Evolutionary conservation across 2,797 vertebrate species (phyloP), one percentile per base, ranked within the genome.

Genomic region (Hapalemur alaotrensis): DNA sequence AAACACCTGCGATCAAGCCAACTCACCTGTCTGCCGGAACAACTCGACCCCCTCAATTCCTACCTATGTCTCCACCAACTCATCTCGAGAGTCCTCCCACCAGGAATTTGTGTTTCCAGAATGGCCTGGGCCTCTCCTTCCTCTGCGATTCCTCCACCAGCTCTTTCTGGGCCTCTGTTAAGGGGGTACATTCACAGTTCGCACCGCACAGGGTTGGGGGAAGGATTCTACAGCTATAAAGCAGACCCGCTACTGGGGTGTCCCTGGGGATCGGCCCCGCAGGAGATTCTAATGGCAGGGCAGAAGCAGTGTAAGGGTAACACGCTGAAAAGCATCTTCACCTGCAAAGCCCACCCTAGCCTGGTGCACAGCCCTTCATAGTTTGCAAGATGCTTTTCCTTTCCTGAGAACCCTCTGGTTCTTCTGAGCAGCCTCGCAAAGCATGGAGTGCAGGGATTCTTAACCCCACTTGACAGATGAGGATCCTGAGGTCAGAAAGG

Each of bases 321-420:
- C 28, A 12, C 25, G 35, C 61, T 20, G 28, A 73, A 22, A 61
- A 67, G 41, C 38, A 23, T 38, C 63, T 30, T 50, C 28, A 8
- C 15, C 3, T 13, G 28, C 5, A 12, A n/a, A 72, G 18, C 65
- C 52, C 11, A 0, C 17, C 4, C 1, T 0, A 1, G 48, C 18
- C n/a, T 3, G 2, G 75, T 13, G 8, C 38, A 4, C 22, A 2
- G 32, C 48, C 8, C 65, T 38, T 65, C 76, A 7, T 1, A 4
- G 17, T 32, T 17, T 41, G 46, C n/a, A 48, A 52, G 59, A 13
- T 1, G 17, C 28, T 75, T 50, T 50, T 28, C 59, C 9, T 23
- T 82, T 35, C 25, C 2, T 2, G 9, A 54, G 32, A 12, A 23
- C n/a, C 6, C 73, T 30, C 57, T 4, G 32, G 43, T 20, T 48